These are phyloP conservation scores for Orchesellides sinensis DNA, from an alignment of 2,888 invertebrate genomes.

Conservation along the genomic window DNA sequence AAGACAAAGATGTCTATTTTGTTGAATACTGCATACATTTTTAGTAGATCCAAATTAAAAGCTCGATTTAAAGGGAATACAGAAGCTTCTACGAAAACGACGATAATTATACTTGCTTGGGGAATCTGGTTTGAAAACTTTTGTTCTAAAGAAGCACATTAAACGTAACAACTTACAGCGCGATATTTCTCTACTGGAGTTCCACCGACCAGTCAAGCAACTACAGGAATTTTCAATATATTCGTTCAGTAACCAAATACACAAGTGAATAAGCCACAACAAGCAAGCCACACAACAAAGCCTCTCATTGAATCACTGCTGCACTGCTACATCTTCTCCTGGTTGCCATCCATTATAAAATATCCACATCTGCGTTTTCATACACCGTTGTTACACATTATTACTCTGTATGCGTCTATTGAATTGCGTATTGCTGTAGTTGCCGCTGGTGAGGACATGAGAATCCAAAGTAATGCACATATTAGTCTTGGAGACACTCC, in stretches of 20 bases:
- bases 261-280: slow-evolving; percentile 13
- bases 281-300: slow-evolving; percentile 61
- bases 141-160: background rate
- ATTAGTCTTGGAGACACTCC: slow-evolving; percentile 38
- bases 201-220: no score
- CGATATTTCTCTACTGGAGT: background rate
- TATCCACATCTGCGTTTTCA: slow-evolving; percentile 60
- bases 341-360: slow-evolving; percentile 52
- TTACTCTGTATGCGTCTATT: no score
- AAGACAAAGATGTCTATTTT: background rate
- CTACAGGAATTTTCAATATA: slow-evolving; percentile 52
- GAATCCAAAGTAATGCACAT: background rate
- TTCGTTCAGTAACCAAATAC: slow-evolving; percentile 22
- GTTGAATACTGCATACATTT: background rate
- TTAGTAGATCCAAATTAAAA: background rate
- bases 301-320: slow-evolving; percentile 46
- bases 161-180: background rate
- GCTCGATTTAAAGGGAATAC: background rate
- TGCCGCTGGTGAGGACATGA: no score
- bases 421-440: no score
- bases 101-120: slow-evolving; percentile 1
- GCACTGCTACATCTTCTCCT: slow-evolving; percentile 29
- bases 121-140: slow-evolving; percentile 9
- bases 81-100: background rate
- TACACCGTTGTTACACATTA: slow-evolving; percentile 24